phyloP scores from a whole-genome alignment of 2,797 vertebrate species.

The Lacerta bilineata region DNA sequence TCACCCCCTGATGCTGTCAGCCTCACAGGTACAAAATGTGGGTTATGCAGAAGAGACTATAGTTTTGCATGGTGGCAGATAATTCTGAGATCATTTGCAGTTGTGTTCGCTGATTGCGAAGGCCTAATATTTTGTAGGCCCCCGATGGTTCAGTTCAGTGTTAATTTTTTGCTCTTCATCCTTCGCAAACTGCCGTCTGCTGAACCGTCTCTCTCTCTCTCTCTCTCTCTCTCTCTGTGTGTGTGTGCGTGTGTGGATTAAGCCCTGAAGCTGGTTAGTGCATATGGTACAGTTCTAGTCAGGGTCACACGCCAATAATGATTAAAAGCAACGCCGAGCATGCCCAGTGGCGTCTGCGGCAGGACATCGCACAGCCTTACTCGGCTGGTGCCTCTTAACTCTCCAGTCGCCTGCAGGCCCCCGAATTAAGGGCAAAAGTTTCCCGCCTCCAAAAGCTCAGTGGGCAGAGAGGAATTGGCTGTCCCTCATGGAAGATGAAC shows the following conservation, averaged over 20 bases:
- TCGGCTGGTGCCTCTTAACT: not conserved
- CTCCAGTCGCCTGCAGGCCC: not conserved
- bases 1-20: not conserved
- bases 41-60: not conserved
- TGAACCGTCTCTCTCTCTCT: not conserved
- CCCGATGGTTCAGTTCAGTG: not conserved
- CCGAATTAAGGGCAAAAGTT: not conserved
- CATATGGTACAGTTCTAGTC: not conserved
- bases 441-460: not conserved
- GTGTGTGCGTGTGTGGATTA: rapidly evolving
- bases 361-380: rapidly evolving
- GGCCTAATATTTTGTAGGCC: not conserved
- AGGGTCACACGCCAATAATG: conserved; percentile 26
- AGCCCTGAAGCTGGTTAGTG: conserved; percentile 2
- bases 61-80: not conserved
- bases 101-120: not conserved
- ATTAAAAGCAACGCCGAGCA: not conserved
- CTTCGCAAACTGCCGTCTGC: not conserved
- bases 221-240: no score
- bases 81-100: not conserved
- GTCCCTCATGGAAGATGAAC: conserved; percentile 31
- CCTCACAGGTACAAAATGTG: not conserved
- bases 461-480: conserved; percentile 31
- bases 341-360: rapidly evolving
- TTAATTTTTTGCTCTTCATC: rapidly evolving